These are phyloP conservation scores for Cydia fagiglandana DNA, from an alignment of 1,140 invertebrate genomes.

Conservation along the genomic window DNA sequence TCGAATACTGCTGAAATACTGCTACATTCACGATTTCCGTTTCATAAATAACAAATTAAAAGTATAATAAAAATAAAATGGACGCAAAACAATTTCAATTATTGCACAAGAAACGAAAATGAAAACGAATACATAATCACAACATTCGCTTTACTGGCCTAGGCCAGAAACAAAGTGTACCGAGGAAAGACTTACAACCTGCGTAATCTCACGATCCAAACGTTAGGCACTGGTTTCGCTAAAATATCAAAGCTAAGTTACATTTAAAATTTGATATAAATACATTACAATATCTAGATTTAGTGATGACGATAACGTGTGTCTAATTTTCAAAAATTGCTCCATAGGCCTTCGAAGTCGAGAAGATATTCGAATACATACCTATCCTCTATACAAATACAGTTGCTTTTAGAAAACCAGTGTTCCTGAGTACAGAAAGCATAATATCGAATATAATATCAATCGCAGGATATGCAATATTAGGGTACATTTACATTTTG, in stretches of 20 bases:
- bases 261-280: conserved; percentile 61
- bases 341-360: conserved; percentile 41
- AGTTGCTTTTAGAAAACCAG: conserved; percentile 39
- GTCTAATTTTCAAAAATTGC: conserved; percentile 40
- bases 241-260: conserved; percentile 75
- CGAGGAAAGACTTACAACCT: conserved; percentile 3
- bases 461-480: conserved; percentile 54
- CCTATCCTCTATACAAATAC: neutral
- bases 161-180: conserved; percentile 39
- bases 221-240: conserved; percentile 71
- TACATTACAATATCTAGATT: conserved; percentile 45
- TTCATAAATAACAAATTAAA: conserved; percentile 47
- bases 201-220: conserved; percentile 57
- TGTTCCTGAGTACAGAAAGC: conserved; percentile 46
- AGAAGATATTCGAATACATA: conserved; percentile 31
- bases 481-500: conserved; percentile 39
- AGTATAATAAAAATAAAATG: conserved; percentile 60
- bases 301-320: conserved; percentile 47
- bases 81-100: conserved; percentile 73
- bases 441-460: conserved; percentile 66
- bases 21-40: conserved; percentile 63
- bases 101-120: conserved; percentile 64
- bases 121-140: conserved; percentile 46
- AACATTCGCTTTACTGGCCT: conserved; percentile 51
- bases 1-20: conserved; percentile 72